These are phyloP conservation scores for Metridium senile DNA, from an alignment of 92 coral and sea anemone species.

Conservation along the genomic window DNA sequence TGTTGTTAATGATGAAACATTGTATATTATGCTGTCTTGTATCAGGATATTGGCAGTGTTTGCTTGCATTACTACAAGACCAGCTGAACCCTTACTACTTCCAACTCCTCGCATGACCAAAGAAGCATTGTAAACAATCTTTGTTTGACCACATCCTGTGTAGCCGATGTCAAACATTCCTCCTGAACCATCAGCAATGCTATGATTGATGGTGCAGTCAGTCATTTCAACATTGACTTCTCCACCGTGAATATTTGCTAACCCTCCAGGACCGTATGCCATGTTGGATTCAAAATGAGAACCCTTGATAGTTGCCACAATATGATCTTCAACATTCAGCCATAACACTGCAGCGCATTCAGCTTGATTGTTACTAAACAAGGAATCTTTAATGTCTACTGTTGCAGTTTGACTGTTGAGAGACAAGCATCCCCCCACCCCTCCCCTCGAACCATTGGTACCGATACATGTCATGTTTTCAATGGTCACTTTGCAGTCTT, in stretches of 20 bases:
- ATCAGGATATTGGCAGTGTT: background rate
- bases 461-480: background rate
- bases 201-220: conserved; percentile 9
- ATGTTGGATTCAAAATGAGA: conserved; percentile 16
- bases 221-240: conserved; percentile 3
- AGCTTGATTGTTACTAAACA: conserved; percentile 13
- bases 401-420: conserved; percentile 14
- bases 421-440: conserved; percentile 9
- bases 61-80: conserved; percentile 6
- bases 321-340: conserved; percentile 3
- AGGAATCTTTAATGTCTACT: background rate
- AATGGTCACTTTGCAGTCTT: background rate
- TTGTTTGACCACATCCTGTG: background rate
- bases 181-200: background rate
- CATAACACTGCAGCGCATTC: conserved; percentile 18
- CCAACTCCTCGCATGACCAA: background rate
- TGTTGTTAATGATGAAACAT: background rate
- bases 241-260: conserved; percentile 3
- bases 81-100: background rate
- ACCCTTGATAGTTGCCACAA: background rate
- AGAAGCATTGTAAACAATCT: background rate
- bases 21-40: background rate
- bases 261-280: conserved; percentile 17
- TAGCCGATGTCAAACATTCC: conserved; percentile 22
- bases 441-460: background rate